A percentile compares a stretch with the other conserved stretches of the same genome.
Conservation (phyloP, 2,797 vertebrate species). For the Tokudaia muenninki region DNA sequence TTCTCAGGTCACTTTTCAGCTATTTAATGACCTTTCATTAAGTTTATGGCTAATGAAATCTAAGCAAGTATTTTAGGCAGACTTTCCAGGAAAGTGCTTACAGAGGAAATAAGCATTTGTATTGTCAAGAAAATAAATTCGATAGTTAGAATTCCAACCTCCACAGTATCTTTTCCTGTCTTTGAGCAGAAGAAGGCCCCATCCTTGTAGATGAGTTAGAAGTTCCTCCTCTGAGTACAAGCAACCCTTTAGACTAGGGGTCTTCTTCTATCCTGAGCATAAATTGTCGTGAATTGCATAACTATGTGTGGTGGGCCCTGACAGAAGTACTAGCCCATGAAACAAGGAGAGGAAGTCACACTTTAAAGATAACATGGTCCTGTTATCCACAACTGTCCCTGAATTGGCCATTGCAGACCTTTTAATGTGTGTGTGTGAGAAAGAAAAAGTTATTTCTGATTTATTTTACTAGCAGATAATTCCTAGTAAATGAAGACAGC, state of each 20-base stretch:
- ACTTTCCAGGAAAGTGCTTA: constrained; percentile 12
- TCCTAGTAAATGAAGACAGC: constrained; percentile 56
- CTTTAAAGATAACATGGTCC: constrained; percentile 34
- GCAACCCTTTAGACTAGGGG: not conserved
- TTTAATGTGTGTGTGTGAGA: not conserved
- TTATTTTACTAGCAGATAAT: constrained; percentile 44
- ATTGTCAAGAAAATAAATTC: constrained; percentile 26
- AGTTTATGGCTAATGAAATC: constrained; percentile 41
- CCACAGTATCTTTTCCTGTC: not conserved
- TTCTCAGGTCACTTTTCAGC: constrained; percentile 54
- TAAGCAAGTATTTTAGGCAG: constrained; percentile 42
- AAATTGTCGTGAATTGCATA: not conserved
- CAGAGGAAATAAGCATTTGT: constrained; percentile 38
- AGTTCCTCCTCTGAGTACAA: not conserved
- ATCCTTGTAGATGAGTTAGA: constrained; percentile 11
- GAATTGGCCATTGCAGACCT: not conserved
- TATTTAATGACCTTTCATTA: constrained; percentile 34
- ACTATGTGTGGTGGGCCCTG: not conserved
- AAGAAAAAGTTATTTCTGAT: constrained; percentile 48
- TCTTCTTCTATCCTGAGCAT: not conserved
- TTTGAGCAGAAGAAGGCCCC: constrained; percentile 27
- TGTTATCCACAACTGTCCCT: not conserved
- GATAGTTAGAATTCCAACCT: constrained; percentile 8
- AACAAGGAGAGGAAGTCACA: constrained; percentile 36
- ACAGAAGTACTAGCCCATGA: not conserved